phyloP scores from a whole-genome alignment of 2,888 invertebrate species.

The Drosophila ustulata region DNA sequence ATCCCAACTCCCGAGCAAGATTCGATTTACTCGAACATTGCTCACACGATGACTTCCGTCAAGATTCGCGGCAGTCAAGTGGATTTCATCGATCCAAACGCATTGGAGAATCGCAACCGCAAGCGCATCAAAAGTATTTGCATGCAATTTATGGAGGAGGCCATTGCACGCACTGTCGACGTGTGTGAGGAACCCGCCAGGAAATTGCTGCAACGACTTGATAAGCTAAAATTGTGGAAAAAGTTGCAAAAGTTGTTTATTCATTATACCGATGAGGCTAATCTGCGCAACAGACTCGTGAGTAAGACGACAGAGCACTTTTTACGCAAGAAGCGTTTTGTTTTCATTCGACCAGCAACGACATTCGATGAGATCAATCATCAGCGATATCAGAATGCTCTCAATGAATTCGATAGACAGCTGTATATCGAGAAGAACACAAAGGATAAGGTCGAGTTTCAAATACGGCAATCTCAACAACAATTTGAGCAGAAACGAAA shows the following conservation, averaged over 20 bases:
- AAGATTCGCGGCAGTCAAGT: background rate
- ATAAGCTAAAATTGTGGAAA: slow-evolving; percentile 36
- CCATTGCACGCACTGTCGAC: slow-evolving; percentile 16
- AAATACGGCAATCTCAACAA: background rate
- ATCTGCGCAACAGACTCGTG: background rate
- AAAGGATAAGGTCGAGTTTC: background rate
- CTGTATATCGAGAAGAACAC: slow-evolving; percentile 6
- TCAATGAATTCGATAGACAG: slow-evolving; percentile 31
- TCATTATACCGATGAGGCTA: accelerated
- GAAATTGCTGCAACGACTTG: background rate
- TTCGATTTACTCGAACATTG: background rate
- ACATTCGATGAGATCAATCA: background rate
- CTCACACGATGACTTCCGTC: background rate
- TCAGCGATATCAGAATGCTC: background rate
- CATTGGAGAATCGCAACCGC: background rate
- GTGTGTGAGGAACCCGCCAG: background rate
- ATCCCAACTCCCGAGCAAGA: background rate
- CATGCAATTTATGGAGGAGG: slow-evolving; percentile 4
- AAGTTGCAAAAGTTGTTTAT: background rate
- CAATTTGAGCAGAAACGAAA: background rate
- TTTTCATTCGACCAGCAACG: accelerated
- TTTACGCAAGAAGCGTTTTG: slow-evolving; percentile 8
- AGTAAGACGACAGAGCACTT: slow-evolving; percentile 10
- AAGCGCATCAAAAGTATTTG: background rate
- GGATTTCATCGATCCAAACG: accelerated